phyloP scores from a whole-genome alignment of 2,113 vertebrate species.

The Lepisosteus osseus region DNA sequence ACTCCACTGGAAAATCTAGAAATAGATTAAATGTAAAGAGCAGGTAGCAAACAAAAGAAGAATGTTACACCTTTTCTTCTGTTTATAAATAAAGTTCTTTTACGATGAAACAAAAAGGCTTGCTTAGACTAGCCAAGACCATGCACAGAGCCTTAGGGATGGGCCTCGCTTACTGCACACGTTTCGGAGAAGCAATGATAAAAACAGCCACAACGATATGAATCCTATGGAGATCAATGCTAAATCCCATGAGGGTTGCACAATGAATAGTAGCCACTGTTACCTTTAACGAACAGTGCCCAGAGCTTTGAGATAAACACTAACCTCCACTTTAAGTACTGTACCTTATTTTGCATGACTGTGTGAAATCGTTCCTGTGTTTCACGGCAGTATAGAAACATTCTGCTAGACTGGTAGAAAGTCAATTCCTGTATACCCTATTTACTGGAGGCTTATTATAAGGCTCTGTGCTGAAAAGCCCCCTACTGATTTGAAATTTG shows the following conservation, averaged over 20 bases:
- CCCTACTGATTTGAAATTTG: too few relatives aligned
- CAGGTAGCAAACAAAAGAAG: slow-evolving; percentile 4
- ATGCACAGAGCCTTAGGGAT: neutral
- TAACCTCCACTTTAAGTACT: neutral
- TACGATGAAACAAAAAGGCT: neutral
- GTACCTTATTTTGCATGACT: neutral
- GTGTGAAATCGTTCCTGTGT: neutral
- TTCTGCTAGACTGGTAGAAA: too few relatives aligned
- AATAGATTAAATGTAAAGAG: slow-evolving; percentile 8
- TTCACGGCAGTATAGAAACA: too few relatives aligned
- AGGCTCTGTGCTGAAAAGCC: too few relatives aligned
- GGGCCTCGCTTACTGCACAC: neutral
- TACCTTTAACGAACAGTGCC: neutral
- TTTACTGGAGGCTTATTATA: too few relatives aligned
- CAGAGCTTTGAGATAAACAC: neutral
- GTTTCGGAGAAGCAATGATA: neutral
- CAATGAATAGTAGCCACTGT: neutral
- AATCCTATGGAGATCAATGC: neutral
- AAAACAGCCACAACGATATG: neutral
- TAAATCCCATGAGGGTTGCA: neutral
- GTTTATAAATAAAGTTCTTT: neutral
- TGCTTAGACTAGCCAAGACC: neutral
- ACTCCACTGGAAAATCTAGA: slow-evolving; percentile 1
- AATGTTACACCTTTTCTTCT: neutral
- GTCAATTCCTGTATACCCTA: too few relatives aligned